Base-by-base conservation (phyloP, 2,888 invertebrate species). In the Neoascia interrupta region DNA sequence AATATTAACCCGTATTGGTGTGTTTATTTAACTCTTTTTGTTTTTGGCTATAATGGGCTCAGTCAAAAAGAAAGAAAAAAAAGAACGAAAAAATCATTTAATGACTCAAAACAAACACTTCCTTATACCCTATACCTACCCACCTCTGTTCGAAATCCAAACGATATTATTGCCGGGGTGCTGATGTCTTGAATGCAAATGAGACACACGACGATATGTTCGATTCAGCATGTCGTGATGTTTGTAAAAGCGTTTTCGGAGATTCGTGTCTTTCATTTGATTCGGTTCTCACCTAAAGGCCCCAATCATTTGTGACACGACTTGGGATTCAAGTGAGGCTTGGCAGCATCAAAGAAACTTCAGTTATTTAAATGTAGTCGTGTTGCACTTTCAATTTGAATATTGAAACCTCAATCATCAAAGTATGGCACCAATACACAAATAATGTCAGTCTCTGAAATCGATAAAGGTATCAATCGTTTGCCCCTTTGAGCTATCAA, bases 31-130 rank as follows among this genome's bases (percentile, higher is more conserved):
- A 34, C 10, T 23, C 18, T 11, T 49, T 69, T 69, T 69, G 23
- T 41, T 69, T 69, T 69, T 31, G 74, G 68, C 37, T 31, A 45
- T 64, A 54, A 72, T 72, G 15, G 45, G 31, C 3, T 39, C 54
- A n/a, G n/a, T 8, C 11, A 23, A 69, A 39, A 49, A 8, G 13
- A 41, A 45, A 31, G 31, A 47, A 10, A 47, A 23, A 23, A 28
- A 16, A n/a, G n/a, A n/a, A n/a, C n/a, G n/a, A 21, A 51, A 13
- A 53, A 34, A 60, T 23, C 63, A 18, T 54, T 72, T 72, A 76
- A 70, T 70, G 70, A 64, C 45, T 72, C 45, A 45, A 63, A 70
- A 43, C 37, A 31, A 56, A 39, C 41, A 53, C 75, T 76, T 76
- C 75, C 70, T 72, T 45, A 64, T 75, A 54, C 16, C 47, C n/a